These are phyloP conservation scores for Choreutis nemorana DNA, from an alignment of 2,888 invertebrate species.

Conservation along the genomic window DNA sequence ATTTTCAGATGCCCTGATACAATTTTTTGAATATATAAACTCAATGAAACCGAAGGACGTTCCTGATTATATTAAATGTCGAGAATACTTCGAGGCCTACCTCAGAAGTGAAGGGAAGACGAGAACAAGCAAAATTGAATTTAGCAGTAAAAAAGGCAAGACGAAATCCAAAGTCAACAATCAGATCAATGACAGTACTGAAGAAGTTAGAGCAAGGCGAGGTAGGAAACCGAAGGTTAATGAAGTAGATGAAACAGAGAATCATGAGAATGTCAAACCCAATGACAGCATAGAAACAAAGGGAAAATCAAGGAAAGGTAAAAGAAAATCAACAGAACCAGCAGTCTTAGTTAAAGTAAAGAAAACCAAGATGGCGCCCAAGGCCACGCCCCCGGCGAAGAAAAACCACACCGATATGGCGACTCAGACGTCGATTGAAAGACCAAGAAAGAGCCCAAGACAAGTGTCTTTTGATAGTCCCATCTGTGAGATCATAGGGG, in stretches of 20 bases:
- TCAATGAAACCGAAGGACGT: conserved; percentile 72
- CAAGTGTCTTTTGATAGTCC: conserved; percentile 51
- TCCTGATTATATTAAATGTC: conserved; percentile 79
- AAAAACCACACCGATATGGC: conserved; percentile 42
- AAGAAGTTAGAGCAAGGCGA: conserved; percentile 11
- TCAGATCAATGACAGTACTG: not conserved
- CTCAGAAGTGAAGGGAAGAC: conserved; percentile 69
- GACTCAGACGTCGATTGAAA: conserved; percentile 47
- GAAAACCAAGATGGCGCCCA: conserved; percentile 34
- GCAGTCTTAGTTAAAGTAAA: conserved; percentile 32
- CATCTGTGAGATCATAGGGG: conserved; percentile 32
- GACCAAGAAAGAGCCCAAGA: conserved; percentile 25
- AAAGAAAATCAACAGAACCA: conserved; percentile 41
- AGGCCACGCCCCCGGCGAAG: conserved; percentile 45
- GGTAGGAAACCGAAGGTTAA: conserved; percentile 17
- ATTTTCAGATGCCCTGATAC: conserved; percentile 65
- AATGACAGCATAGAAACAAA: conserved; percentile 16
- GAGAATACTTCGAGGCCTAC: conserved; percentile 70
- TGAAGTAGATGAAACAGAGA: conserved; percentile 17
- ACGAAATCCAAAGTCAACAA: conserved; percentile 4
- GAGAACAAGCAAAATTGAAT: conserved; percentile 67
- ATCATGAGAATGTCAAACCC: conserved; percentile 32
- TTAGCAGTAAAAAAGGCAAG: conserved; percentile 33
- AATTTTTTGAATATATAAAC: conserved; percentile 74
- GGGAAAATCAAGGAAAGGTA: conserved; percentile 19